Evolutionary conservation across 1,140 invertebrate genomes (phyloP), one percentile per base, ranked within the genome.

Genomic region (Ceratosolen fusciceps): DNA sequence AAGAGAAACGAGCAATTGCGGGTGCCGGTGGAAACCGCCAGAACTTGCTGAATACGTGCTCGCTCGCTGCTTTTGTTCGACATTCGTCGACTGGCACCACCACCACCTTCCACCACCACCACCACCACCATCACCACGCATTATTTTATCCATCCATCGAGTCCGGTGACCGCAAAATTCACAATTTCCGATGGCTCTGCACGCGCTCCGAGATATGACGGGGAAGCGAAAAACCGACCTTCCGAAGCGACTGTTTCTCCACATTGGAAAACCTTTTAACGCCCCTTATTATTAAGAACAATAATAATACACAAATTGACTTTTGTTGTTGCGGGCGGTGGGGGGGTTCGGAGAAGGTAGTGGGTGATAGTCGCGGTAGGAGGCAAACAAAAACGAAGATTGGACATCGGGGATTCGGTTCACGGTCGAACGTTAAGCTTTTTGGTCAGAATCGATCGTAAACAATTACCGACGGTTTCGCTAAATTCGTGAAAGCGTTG

Each of bases 81-180:
- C 16, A 24, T 62, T 74, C 31, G 39, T 74, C 21, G 19, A n/a
- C n/a, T n/a, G n/a, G n/a, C n/a, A n/a, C n/a, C n/a, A n/a, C n/a
- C n/a, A n/a, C n/a, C n/a, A n/a, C n/a, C n/a, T n/a, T n/a, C n/a
- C n/a, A n/a, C n/a, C n/a, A n/a, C n/a, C n/a, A n/a, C n/a, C n/a
- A n/a, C n/a, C n/a, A n/a, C n/a, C n/a, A n/a, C n/a, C n/a, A n/a
- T n/a, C n/a, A n/a, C n/a, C 12, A 1, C 52, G 58, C 37, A 26
- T 12, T 43, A 8, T 12, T n/a, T n/a, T n/a, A n/a, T n/a, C n/a
- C n/a, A n/a, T n/a, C 43, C 39, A 74, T 73, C 54, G 56, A 9
- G 29, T 62, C 71, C 54, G 78, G 71, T 72, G 68, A 77, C 79
- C 79, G 58, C 79, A 80, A 80, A 76, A 80, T 80, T 80, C 21